Base-by-base conservation (phyloP, 2,888 invertebrate species). In the Conomelus anceps region DNA sequence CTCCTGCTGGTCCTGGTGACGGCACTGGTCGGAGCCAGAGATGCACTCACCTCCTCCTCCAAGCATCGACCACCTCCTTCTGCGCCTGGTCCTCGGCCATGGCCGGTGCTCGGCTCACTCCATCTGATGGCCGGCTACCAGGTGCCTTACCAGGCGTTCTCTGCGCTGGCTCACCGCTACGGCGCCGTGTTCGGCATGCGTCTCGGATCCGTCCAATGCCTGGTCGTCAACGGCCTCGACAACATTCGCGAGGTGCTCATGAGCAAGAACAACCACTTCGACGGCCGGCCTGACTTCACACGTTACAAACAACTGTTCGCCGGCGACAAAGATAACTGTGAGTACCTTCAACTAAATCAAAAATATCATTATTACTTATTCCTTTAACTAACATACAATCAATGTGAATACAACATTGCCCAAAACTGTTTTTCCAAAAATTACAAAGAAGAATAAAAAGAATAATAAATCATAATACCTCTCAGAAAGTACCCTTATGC, bases 291-390 rank as follows among this genome's bases (percentile, higher is more conserved):
- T 0, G 94, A 95, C 92, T 96, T 96, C 92, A 92, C 93, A 89
- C 93, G 96, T 90, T 96, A 95, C 92, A 94, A 95, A 90, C 93
- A 94, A 87, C 94, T 96, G 22, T 96, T 96, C 93, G 94, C 94
- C 89, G 96, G 95, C 84, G 94, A 95, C 92, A 95, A 95, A 92
- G 95, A 96, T 92, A 95, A 96, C 92, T 96, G 96, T 96, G 94
- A 96, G 96, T 94, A 91, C 22, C 20, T 85, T 90, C 85, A 84
- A 22, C 9, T 84, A n/a, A 23, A 9, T n/a, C 22, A 86, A 23
- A 84, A 84, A 6, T 6, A 84, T 7, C 22, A 84, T 3, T 22
- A 85, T 9, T 20, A 63, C 4, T 9, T 22, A 85, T 85, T 22
- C 23, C 3, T n/a, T 86, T 20, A 23, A 22, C 22, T 11, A 3